Evolutionary conservation across 1,140 invertebrate genomes (phyloP).

Genomic region (Amphibalanus amphitrite): DNA sequence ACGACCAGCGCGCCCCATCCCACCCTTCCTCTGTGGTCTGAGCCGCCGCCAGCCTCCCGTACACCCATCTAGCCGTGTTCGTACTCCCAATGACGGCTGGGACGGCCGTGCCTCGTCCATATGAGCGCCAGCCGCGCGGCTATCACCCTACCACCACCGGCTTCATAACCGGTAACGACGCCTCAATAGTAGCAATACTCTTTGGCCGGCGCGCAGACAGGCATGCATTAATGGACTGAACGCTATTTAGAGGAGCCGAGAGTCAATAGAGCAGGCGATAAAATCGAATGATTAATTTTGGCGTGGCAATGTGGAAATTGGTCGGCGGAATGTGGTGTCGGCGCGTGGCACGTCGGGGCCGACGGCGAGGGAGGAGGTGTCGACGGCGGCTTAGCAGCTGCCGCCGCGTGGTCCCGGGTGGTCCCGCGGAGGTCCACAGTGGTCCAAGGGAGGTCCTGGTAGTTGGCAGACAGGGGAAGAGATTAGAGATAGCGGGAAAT

Average conservation of each 20-base stretch:
- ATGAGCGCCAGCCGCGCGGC: neutral
- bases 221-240: neutral
- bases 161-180: neutral
- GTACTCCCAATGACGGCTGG: neutral
- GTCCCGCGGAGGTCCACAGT: too few species aligned
- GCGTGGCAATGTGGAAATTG: neutral
- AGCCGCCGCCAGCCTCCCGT: too few species aligned
- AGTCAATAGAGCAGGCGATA: neutral
- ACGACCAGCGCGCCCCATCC: neutral
- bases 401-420: too few species aligned
- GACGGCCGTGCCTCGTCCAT: neutral
- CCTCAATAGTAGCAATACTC: neutral
- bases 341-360: too few species aligned
- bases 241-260: neutral
- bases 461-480: too few species aligned
- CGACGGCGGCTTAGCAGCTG: too few species aligned
- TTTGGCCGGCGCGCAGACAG: neutral
- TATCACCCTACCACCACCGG: neutral
- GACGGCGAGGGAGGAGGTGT: too few species aligned
- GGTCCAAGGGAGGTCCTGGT: too few species aligned
- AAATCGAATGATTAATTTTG: constrained; percentile 1
- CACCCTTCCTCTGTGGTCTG: too few species aligned
- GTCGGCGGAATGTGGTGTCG: too few species aligned
- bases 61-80: neutral
- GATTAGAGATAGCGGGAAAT: too few species aligned